These are phyloP conservation scores for Syngnathoides biaculeatus DNA, from an alignment of 2,113 vertebrate species.

Conservation along the genomic window DNA sequence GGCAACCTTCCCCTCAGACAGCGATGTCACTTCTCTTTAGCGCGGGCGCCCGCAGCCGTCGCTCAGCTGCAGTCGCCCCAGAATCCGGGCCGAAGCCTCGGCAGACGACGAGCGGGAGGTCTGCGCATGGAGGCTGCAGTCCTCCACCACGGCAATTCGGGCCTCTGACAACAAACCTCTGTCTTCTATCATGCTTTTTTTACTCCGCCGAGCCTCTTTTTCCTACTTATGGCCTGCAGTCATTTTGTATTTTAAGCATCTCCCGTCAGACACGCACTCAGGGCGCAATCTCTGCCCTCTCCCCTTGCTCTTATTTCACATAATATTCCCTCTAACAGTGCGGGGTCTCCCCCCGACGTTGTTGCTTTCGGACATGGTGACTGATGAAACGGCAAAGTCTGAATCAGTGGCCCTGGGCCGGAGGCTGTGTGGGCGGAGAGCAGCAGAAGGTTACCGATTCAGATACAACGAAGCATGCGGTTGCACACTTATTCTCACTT, in stretches of 20 bases:
- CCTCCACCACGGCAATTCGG: conserved; percentile 54
- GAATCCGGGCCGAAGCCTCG: conserved; percentile 68
- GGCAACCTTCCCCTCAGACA: conserved; percentile 68
- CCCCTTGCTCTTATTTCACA: conserved; percentile 32
- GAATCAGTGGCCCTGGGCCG: conserved; percentile 55
- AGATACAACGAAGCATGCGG: conserved; percentile 29
- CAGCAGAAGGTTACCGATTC: conserved; percentile 52
- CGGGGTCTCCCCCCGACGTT: conserved; percentile 22
- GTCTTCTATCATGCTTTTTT: conserved; percentile 48
- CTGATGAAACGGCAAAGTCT: conserved; percentile 60
- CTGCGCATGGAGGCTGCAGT: conserved; percentile 33
- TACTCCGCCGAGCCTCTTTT: conserved; percentile 18
- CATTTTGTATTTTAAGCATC: conserved; percentile 38
- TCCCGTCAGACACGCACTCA: conserved; percentile 53
- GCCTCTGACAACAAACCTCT: conserved; percentile 63
- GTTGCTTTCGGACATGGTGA: conserved; percentile 62
- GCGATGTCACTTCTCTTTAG: conserved; percentile 73
- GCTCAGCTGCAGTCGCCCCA: conserved; percentile 67
- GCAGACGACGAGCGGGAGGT: conserved; percentile 46
- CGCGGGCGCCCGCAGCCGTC: conserved; percentile 45
- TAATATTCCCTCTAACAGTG: conserved; percentile 54
- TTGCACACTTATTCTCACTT: neutral
- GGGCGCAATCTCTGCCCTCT: conserved; percentile 47
- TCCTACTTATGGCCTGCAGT: conserved; percentile 24
- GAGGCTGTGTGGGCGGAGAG: conserved; percentile 51